phyloP scores from a whole-genome alignment of 2,888 invertebrate genomes.

The Listrodromus nycthemerus region DNA sequence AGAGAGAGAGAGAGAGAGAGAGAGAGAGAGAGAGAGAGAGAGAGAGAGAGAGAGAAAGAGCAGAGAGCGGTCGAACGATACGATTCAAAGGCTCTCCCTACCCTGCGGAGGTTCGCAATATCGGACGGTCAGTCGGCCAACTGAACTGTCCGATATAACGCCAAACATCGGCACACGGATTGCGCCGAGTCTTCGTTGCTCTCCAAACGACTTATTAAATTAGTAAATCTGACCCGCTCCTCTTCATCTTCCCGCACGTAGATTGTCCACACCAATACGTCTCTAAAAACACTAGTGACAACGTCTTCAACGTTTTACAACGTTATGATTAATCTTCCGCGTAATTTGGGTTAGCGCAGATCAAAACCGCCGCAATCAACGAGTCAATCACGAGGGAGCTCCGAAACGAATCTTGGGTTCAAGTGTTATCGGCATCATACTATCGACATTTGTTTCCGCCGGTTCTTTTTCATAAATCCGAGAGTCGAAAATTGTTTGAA shows the following conservation, averaged over 20 bases:
- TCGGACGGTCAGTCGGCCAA: constrained; percentile 50
- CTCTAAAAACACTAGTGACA: neutral
- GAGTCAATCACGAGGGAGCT: neutral
- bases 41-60: constrained; percentile 41
- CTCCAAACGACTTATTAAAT: constrained; percentile 46
- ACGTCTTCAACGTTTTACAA: neutral
- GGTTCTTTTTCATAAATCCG: too few species aligned
- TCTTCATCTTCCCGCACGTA: neutral
- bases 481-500: neutral
- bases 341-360: neutral
- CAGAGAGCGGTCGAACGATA: constrained; percentile 52
- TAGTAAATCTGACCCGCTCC: constrained; percentile 35
- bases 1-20: constrained; percentile 55
- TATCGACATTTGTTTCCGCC: neutral
- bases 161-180: constrained; percentile 65
- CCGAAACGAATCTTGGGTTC: neutral
- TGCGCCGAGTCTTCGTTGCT: constrained; percentile 40
- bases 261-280: neutral
- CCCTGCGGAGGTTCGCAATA: constrained; percentile 40
- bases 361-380: neutral
- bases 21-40: constrained; percentile 59
- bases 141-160: constrained; percentile 61
- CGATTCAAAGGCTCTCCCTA: constrained; percentile 63
- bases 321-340: neutral
- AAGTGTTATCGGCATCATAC: neutral